These are phyloP conservation scores for Campylomormyrus tamandua DNA, from an alignment of 2,113 vertebrate genomes.

Conservation along the genomic window DNA sequence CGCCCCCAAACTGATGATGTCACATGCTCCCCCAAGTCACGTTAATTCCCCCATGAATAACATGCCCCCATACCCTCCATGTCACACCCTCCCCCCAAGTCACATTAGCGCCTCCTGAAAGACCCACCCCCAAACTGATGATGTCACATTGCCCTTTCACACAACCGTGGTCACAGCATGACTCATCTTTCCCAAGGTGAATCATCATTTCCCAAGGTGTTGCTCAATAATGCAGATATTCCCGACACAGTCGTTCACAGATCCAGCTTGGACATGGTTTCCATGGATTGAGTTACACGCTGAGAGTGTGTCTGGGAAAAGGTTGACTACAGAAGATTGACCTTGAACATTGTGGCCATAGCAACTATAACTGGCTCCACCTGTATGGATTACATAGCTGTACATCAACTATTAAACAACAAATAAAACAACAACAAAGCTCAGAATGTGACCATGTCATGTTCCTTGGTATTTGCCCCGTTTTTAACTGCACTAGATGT, in stretches of 20 bases:
- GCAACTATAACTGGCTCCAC: not conserved
- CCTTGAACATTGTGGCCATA: not conserved
- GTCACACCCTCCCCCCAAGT: not conserved
- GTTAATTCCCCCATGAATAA: not conserved
- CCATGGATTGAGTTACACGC: not conserved
- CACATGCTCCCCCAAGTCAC: not conserved
- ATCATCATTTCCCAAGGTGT: not conserved
- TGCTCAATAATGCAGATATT: not conserved
- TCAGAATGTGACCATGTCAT: not conserved
- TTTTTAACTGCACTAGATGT: not conserved
- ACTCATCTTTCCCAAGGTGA: not conserved
- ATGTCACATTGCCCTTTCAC: not conserved
- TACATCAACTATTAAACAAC: not conserved
- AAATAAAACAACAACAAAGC: not conserved
- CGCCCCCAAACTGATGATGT: not conserved
- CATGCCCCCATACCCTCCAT: not conserved
- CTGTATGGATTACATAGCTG: not conserved
- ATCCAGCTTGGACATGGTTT: not conserved
- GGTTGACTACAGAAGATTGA: not conserved
- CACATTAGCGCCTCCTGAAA: not conserved
- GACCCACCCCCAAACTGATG: not conserved
- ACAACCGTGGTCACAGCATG: not conserved
- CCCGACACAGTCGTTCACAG: not conserved
- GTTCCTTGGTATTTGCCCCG: not conserved
- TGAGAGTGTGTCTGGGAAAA: not conserved